Evolutionary conservation across 2,888 invertebrate species (phyloP), one percentile per base, ranked within the genome.

Genomic region (Drosophila fulvimacula): DNA sequence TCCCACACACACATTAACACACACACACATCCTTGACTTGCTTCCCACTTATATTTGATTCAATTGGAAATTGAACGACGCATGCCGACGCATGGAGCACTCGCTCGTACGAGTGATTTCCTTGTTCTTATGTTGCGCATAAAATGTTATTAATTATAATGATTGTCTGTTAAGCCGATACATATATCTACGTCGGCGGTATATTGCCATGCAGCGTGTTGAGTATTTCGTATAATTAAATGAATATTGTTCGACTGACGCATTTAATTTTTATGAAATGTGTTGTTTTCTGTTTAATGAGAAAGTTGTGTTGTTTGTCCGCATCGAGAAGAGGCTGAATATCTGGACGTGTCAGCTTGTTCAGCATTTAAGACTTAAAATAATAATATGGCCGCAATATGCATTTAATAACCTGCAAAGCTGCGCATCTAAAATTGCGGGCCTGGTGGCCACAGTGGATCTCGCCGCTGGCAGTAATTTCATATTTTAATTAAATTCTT

Each of bases 401-500:
- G 72, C 79, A 79, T 85, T 77, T 68, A 78, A 82, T 64, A 76
- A 69, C 55, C 70, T 63, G 65, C 46, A 69, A 71, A 73, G 61
- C 52, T 68, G 73, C 68, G 48, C 70, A 51, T 80, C 86, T 81
- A 86, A 83, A 86, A 83, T 76, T 69, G 68, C 63, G 81, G 70
- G 74, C 68, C 66, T 73, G 63, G 67, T 73, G 63, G 67, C 65
- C 57, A 65, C 64, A 63, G 60, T 73, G 57, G 55, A 48, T 72
- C 61, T 62, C 55, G 88, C 88, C 83, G 56, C 64, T 75, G 81
- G 85, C 85, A 60, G 72, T 86, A 79, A 82, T 86, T 85, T 80
- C 81, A 86, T 73, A 86, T 88, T 85, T 85, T 85, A 85, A 85
- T 85, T 85, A 85, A 85, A 85, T 85, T 85, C 81, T 73, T 88